phyloP scores from a whole-genome alignment of 2,113 vertebrate genomes.

The Camarhynchus parvulus region DNA sequence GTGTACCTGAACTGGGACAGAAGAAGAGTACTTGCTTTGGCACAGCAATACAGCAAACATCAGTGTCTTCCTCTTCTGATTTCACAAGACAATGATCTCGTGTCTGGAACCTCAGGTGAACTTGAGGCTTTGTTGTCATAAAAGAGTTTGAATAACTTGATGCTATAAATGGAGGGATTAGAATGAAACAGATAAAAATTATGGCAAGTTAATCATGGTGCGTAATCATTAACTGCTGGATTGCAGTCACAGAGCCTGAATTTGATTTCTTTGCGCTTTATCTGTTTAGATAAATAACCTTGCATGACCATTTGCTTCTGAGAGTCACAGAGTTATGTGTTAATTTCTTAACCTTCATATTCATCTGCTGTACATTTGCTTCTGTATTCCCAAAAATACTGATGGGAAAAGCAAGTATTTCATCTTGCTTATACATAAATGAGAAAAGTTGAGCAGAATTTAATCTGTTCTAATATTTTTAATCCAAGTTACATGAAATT shows the following conservation, averaged over 20 bases:
- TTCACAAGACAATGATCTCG: not conserved
- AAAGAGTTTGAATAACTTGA: not conserved
- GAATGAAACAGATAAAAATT: not conserved
- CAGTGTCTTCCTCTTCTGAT: not conserved
- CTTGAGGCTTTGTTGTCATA: not conserved
- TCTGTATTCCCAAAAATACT: not conserved
- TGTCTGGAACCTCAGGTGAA: not conserved
- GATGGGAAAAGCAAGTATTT: not conserved
- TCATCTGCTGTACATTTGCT: not conserved
- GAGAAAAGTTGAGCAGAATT: not conserved
- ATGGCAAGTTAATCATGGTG: not conserved
- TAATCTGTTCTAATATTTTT: not conserved
- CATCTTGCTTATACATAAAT: not conserved
- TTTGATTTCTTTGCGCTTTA: not conserved
- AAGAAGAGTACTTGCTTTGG: not conserved
- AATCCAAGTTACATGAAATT: not conserved
- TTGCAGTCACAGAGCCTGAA: not conserved
- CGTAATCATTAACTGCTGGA: not conserved
- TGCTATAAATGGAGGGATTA: not conserved
- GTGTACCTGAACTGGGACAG: not conserved
- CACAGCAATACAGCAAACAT: not conserved
- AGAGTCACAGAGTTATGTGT: not conserved
- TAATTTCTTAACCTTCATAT: not conserved
- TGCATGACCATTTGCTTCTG: not conserved
- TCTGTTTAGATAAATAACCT: not conserved